Base-by-base conservation (phyloP, 2,888 invertebrate genomes). In the Ramazzottius varieornatus region DNA sequence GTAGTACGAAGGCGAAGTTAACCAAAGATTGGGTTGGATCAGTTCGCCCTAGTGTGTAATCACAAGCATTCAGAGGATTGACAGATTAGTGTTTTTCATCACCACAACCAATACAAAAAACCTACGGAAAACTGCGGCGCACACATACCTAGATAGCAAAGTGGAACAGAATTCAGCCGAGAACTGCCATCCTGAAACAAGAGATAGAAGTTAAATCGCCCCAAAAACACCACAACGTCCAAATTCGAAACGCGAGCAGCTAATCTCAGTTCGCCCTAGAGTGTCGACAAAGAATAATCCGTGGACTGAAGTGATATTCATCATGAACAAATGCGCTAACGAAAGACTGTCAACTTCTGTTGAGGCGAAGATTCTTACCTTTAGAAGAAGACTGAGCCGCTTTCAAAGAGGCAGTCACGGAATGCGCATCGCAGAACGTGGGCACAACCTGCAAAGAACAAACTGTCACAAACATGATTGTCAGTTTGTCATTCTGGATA, bases 21-120 rank as follows among this genome's bases (percentile, higher is more conserved):
- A n/a, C n/a, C n/a, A n/a, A n/a, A n/a, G n/a, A 54, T 29, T 24
- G 40, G 40, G 20, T 13, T 40, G 8, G 8, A 13, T 54, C 54
- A 54, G 54, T 54, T 54, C 54, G 54, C 54, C 54, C 54, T 54
- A 54, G 54, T 24, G 54, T n/a, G 54, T 54, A 54, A 54, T 54
- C 54, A 54, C 8, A 54, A 8, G 29, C 8, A 54, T n/a, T 54
- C 54, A 54, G 54, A 16, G 54, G 54, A 54, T 54, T 54, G 54
- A 54, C 54, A 54, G 54, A 54, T 54, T 54, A 54, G n/a, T 24
- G 20, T 54, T 54, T 24, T n/a, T 54, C 54, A 24, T 54, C 29
- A 54, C 29, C 54, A 8, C 13, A 54, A 16, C 8, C n/a, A 8
- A 24, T 54, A 4, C 54, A 24, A 54, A 54, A 54, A 24, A 54